Conservation (phyloP, 35 echinoderm and acorn worm species). For the Chiridota heheva region DNA sequence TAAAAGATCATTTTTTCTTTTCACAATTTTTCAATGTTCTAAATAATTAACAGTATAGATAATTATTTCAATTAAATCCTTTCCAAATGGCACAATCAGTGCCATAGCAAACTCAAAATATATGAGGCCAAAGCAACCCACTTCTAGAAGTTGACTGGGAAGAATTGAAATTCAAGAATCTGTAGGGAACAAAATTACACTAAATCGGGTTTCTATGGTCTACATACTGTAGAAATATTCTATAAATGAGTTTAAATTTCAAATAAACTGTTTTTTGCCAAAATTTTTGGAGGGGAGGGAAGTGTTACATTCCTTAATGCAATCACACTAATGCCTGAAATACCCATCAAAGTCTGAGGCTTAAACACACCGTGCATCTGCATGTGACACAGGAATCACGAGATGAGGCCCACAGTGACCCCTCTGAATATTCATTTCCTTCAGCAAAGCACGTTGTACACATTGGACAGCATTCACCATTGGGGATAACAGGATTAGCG, state of each 20-base stretch:
- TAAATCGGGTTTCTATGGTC: too few species aligned
- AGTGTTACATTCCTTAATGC: too few species aligned
- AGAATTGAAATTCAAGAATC: too few species aligned
- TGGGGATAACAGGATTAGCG: conserved; percentile 20
- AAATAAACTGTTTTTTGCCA: background rate
- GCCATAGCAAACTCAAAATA: too few species aligned
- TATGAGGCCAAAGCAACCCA: too few species aligned
- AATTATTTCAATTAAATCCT: too few species aligned
- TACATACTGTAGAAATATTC: background rate
- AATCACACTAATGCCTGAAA: background rate
- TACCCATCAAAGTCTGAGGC: background rate
- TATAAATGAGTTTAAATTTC: background rate
- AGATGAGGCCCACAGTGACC: conserved; percentile 43
- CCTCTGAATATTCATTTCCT: conserved; percentile 61
- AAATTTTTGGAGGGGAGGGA: background rate
- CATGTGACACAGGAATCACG: conserved; percentile 46
- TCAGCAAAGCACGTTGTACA: conserved; percentile 49
- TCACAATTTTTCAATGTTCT: too few species aligned
- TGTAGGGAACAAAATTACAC: too few species aligned
- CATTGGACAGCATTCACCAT: conserved; percentile 51
- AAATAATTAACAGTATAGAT: too few species aligned
- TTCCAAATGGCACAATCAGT: too few species aligned
- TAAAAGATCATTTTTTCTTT: too few species aligned
- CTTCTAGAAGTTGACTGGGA: too few species aligned
- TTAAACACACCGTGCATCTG: conserved; percentile 56